Evolutionary conservation across 2,113 vertebrate species (phyloP), one percentile per base, ranked within the genome.

Genomic region (Monopterus albus): DNA sequence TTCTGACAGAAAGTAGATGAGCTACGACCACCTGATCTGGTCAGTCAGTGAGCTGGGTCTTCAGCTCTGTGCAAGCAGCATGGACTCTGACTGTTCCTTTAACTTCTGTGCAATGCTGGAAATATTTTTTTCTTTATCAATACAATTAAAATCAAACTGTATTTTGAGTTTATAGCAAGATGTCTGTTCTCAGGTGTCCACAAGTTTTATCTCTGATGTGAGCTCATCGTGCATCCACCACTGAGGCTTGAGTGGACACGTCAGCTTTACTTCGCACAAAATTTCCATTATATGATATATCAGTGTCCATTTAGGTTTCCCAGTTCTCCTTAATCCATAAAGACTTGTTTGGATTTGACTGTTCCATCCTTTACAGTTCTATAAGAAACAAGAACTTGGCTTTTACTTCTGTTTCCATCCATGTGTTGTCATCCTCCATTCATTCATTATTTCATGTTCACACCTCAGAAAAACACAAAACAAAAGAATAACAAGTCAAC

Each of bases 381-480:
- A 3, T 5, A 11, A 45, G 12, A 38, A 15, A 26, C 17, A 7
- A 31, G 14, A 12, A 35, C 53, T 55, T 4, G 10, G 0, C 23
- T 49, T 21, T n/a, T 43, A 26, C 8, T 3, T 38, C 38, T 35
- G 15, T 36, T n/a, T 26, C 29, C 17, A 28, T 35, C 43, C 21
- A 23, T 52, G 26, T 23, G 33, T n/a, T 28, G 7, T 72, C 45
- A 53, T 63, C 55, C 9, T 33, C 20, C 13, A 1, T 64, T 60
- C 29, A 28, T 4, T 63, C 33, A 36, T 45, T n/a, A 50, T 42
- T 50, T 74, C 21, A 14, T 45, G 17, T 77, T 86, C 72, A 81
- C 74, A 81, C 76, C 21, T 68, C 23, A 18, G 55, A 35, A 26
- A 25, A 51, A 18, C 20, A 42, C 12, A 33, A 26, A 15, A 13